Base-by-base conservation (phyloP, 2,113 vertebrate genomes). In the Vicugna pacos region DNA sequence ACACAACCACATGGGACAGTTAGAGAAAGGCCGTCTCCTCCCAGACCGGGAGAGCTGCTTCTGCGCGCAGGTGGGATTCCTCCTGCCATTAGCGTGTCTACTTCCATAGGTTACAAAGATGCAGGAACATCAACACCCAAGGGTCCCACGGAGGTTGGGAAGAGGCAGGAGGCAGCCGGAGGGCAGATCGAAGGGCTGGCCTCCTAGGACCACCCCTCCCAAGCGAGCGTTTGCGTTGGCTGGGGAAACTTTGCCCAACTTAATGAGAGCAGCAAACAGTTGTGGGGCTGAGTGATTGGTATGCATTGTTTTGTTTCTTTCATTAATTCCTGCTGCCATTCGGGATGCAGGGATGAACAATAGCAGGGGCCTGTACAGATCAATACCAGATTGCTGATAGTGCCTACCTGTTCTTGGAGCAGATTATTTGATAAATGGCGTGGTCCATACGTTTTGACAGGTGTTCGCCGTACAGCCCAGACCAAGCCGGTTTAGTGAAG, bases 371-470 rank as follows among this genome's bases (percentile, higher is more conserved):
- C 99, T 98, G 98, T 98, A 96, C 97, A 98, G 99, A 99, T 99
- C 99, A 99, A 99, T 99, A 99, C 99, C 98, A 99, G 99, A 99
- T 99, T 99, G 99, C 99, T 99, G 99, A 99, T 99, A 99, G 99
- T 98, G 99, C 99, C 99, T 99, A 99, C 99, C 99, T 99, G 99
- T 99, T 99, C 99, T 98, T 97, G 98, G 99, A 99, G 99, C 98
- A 99, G 99, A 99, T 99, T 99, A 99, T 99, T 99, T 99, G 99
- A 99, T 99, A 99, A 99, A 99, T 99, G 99, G 99, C 96, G 96
- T 96, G 98, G 99, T 98, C 99, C 99, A 99, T 99, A 98, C 16
- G 30, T 99, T 99, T 99, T 99, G 99, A 99, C 99, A 99, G 98
- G 98, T 98, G 98, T 98, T 98, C 96, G 97, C 99, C 95, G 97